Base-by-base conservation (phyloP, 2,888 invertebrate species). In the Siphlonurus alternatus region DNA sequence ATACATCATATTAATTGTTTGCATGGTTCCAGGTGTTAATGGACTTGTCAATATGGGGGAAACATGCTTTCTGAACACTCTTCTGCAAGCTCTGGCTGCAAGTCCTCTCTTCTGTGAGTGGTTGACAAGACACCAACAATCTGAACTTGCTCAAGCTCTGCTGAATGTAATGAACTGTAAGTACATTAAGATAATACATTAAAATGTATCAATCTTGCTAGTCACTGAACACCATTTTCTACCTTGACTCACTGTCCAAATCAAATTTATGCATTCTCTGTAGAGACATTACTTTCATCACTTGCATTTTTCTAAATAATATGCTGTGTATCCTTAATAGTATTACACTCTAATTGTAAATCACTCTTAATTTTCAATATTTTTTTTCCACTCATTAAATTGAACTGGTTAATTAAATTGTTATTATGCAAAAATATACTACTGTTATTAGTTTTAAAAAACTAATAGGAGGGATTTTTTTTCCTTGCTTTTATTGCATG, bases 61-160 rank as follows among this genome's bases (percentile, higher is more conserved):
- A 69, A 93, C 94, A 0, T 96, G 96, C 76, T 96, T 95, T 74
- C 78, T 96, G 64, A 96, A 96, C 77, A 89, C 94, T 0, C 78
- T 95, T 61, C 79, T 96, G 24, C 96, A 96, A 78, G 89, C 93
- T 1, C 77, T 95, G 69, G 91, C 94, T 23, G 88, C 93, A 2
- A 92, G 92, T 74, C 88, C 91, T 53, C 83, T 83, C 66, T 89
- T 95, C 72, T 83, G 88, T 65, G 81, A 83, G 18, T 96, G 95
- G 95, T 77, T 95, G 25, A 83, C 84, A 70, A 78, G 80, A 66
- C 77, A 79, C 53, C 23, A 61, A 1, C 66, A 69, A 54, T 67
- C 68, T 69, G 85, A 85, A 73, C 83, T 91, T 73, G 85, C 88
- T 62, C 82, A 83, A 38, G 87, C 89, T 0, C 77, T 92, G 64